These are phyloP conservation scores for Apaloderma vittatum DNA, from an alignment of 2,113 vertebrate genomes.

Conservation along the genomic window DNA sequence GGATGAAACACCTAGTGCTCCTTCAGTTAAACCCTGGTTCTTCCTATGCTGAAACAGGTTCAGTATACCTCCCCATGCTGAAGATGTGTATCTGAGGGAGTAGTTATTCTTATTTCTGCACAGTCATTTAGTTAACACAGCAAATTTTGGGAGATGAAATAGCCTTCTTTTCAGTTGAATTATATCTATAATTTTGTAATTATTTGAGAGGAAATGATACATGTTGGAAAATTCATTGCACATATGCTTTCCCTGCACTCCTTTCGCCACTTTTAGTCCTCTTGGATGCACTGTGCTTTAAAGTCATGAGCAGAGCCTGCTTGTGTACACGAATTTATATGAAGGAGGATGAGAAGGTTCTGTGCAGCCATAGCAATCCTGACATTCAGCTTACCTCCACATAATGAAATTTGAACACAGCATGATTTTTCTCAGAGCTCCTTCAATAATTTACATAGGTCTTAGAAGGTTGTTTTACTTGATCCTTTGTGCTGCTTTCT, in stretches of 20 bases:
- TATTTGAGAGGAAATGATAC: background rate
- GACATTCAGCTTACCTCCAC: background rate
- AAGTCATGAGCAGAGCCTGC: background rate
- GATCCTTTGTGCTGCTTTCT: background rate
- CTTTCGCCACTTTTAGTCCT: background rate
- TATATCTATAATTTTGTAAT: background rate
- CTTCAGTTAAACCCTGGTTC: background rate
- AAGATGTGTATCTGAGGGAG: background rate
- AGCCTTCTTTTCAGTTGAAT: background rate
- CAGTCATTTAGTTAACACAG: background rate
- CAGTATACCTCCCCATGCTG: background rate
- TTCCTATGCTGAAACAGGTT: background rate
- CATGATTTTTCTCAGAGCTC: background rate
- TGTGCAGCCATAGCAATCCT: background rate
- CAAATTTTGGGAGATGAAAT: background rate
- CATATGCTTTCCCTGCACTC: accelerated
- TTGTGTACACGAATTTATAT: accelerated
- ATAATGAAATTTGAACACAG: background rate
- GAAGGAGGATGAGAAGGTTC: background rate
- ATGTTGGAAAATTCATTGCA: background rate
- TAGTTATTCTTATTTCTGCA: background rate
- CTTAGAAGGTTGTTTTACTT: background rate
- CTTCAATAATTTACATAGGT: background rate
- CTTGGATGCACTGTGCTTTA: background rate
- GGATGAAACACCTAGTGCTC: background rate